Base-by-base conservation (phyloP, 1,140 invertebrate genomes). In the Microplitis demolitor region DNA sequence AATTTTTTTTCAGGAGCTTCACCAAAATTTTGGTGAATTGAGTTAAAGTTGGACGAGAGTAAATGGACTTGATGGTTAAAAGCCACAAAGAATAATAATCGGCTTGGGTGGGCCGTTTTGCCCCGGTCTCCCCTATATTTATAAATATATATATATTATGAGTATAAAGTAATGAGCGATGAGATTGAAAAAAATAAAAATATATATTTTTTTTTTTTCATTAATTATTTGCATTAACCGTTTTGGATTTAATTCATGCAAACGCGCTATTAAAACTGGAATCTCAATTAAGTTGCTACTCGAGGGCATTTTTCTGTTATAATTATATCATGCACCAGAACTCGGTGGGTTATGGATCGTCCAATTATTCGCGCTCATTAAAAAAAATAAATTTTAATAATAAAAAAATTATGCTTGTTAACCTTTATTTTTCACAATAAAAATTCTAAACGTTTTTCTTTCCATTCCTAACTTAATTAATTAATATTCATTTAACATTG, bases 261-360 rank as follows among this genome's bases (percentile, higher is more conserved):
- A 24, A 71, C 45, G 45, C 50, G 34, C 69, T 56, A 66, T 71
- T 71, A 51, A 71, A 71, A 71, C 45, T 39, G 35, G 62, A 50
- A 66, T 39, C 37, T 72, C 37, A 66, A 66, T 66, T 66, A 72
- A 72, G 16, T 34, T 13, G 60, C 69, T n/a, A 66, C 62, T 16
- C 13, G 35, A 56, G 51, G 63, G 70, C 63, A 71, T 71, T 71
- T 71, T 16, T 53, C 13, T 34, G 31, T 39, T 56, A 66, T 72
- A 66, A 5, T 24, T 24, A 24, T 31, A 66, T 60, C 39, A 37
- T 16, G 31, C 14, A n/a, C 13, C 37, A 16, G 53, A 45, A 64
- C 8, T 24, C 35, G 34, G 33, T 35, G 33, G 13, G 33, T 9
- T 66, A 51, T 45, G 34, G 34, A 31, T 62, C 53, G 53, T 56